Base-by-base conservation (phyloP, 2,888 invertebrate genomes). In the Eutolmus rufibarbis region DNA sequence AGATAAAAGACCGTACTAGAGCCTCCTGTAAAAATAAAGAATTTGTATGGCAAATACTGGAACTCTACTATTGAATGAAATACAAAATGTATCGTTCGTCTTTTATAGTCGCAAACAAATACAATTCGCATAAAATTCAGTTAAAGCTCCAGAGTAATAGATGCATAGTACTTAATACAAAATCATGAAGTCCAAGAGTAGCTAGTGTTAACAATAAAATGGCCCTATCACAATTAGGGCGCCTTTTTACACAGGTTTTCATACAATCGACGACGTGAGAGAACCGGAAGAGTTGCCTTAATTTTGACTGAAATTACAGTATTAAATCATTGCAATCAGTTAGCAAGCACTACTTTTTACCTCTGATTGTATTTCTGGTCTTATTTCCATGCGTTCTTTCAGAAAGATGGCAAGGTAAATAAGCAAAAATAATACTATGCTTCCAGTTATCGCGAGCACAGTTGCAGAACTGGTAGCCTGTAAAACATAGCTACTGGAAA, bases 401-500 rank as follows among this genome's bases (percentile, higher is more conserved):
- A 93, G 90, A 88, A 91, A 90, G 37, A 91, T 87, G 56, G 88
- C 89, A 2, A 92, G 91, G 88, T 91, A 92, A 2, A 91, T 4
- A 56, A 92, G 89, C 0, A 91, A 90, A 9, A 92, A 16, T 0
- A 91, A 31, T 89, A 91, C 89, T 1, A 91, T 86, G 0, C 87
- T 51, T 0, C 90, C 89, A 0, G 92, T 91, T 88, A 91, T 91
- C 8, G 88, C 31, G 87, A 93, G 92, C 0, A 93, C 90, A 0
- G 89, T 90, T 0, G 91, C 88, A 0, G 91, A 89, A 89, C 90
- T 90, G 0, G 92, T 92, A 2, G 91, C 90, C 2, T 93, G 92
- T 87, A 95, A 94, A 1, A 95, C 90, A 88, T 94, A 94, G 2
- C 96, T 94, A 89, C 96, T 95, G 0, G 92, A 90, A 34, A 95